Conservation (phyloP, 1,140 invertebrate species). For the Helicoverpa armigera region DNA sequence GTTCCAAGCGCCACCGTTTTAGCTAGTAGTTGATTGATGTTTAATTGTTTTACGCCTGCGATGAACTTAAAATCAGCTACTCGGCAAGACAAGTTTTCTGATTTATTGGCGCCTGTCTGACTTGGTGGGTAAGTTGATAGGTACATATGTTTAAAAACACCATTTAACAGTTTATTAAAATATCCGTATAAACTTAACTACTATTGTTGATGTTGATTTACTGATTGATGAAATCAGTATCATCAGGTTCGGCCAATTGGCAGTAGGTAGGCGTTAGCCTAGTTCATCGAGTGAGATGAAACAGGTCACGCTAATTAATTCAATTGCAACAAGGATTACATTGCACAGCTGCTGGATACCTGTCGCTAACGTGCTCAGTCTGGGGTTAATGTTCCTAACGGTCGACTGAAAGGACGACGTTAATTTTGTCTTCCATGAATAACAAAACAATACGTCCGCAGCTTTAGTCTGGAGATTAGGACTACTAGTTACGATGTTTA, state of each 20-base stretch:
- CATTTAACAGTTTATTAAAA: too few species aligned
- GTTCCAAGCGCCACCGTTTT: too few species aligned
- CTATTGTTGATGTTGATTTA: neutral
- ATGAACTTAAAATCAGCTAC: too few species aligned
- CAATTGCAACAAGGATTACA: slow-evolving; percentile 32
- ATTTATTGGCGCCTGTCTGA: too few species aligned
- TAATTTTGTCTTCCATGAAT: slow-evolving; percentile 34
- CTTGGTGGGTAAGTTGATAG: too few species aligned
- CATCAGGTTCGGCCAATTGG: neutral
- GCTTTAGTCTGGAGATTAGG: slow-evolving; percentile 14
- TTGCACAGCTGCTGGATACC: slow-evolving; percentile 7
- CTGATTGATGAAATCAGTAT: neutral
- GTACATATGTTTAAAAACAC: too few species aligned
- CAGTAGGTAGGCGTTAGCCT: neutral
- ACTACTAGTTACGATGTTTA: slow-evolving; percentile 13
- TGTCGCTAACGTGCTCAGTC: neutral
- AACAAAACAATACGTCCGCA: slow-evolving; percentile 13
- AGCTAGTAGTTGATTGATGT: too few species aligned
- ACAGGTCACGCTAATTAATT: slow-evolving; percentile 29
- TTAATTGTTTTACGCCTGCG: too few species aligned
- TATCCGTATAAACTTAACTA: too few species aligned
- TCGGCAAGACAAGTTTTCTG: too few species aligned
- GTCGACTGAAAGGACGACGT: slow-evolving; percentile 14
- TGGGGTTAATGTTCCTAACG: slow-evolving; percentile 11
- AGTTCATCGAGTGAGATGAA: neutral